Base-by-base conservation (phyloP, 1,140 invertebrate genomes). In the Sitobion miscanthi region DNA sequence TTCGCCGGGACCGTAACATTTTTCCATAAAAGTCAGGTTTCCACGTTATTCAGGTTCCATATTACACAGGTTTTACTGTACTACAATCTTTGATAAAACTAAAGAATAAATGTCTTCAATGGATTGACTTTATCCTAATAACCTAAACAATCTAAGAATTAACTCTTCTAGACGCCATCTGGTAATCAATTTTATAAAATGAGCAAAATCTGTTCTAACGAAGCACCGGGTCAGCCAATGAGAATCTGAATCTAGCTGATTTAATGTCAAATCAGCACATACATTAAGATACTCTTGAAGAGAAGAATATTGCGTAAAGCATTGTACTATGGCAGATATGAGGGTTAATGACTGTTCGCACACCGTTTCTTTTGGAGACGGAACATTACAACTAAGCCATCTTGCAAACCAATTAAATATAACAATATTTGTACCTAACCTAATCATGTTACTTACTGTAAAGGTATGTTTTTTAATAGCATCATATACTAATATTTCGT, bases 281-380 rank as follows among this genome's bases (percentile, higher is more conserved):
- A 85, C n/a, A 85, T 85, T 35, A 35, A 35, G n/a, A 42, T 85
- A 85, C 11, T 35, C n/a, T 85, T 85, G 82, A 85, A 85, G 82
- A 38, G 35, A 85, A 0, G 35, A 38, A 85, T 85, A 85, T 85
- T 85, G 82, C 42, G 82, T 85, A 11, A 85, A 85, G n/a, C 82
- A 38, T 85, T 85, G 9, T 35, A 42, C 82, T 35, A 85, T 85
- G 8, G 82, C 35, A 21, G 82, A 85, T 85, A 42, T 8, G 21
- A 85, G n/a, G 23, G 82, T 35, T 45, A 85, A 42, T 42, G 82
- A 62, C 8, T 62, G 57, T 23, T 85, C 82, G 42, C 82, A 85
- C 25, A 85, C 42, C 1, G 9, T 35, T 17, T 85, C 35, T 85
- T 45, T 85, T 35, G 82, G 82, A 38, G 23, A 35, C 7, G 82